phyloP scores from a whole-genome alignment of 2,797 vertebrate genomes.

The Eulemur mongoz region DNA sequence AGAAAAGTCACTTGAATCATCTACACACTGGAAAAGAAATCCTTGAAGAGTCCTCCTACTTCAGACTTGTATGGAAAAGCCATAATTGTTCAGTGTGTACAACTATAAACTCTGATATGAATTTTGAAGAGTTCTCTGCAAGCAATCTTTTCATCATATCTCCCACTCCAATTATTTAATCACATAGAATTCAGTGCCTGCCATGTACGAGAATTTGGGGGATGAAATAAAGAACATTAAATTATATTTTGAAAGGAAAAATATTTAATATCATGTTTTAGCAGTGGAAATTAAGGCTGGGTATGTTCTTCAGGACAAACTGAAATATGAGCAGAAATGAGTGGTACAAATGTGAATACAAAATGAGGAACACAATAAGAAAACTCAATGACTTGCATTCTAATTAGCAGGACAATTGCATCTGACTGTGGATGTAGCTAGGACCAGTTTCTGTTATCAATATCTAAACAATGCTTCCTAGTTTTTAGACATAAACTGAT shows the following conservation, averaged over 20 bases:
- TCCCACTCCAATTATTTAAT: slow-evolving; percentile 40
- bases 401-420: background rate
- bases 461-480: background rate
- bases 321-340: background rate
- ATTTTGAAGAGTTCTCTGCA: slow-evolving; percentile 2
- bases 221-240: background rate
- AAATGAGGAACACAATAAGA: background rate
- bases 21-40: background rate
- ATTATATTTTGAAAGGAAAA: slow-evolving; percentile 19
- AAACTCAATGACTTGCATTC: background rate
- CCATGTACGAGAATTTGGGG: background rate
- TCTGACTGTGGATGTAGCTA: background rate
- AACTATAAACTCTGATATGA: background rate
- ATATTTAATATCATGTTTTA: slow-evolving; percentile 29
- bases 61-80: background rate
- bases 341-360: background rate
- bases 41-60: background rate
- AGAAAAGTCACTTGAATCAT: background rate
- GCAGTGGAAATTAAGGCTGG: background rate
- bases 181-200: background rate
- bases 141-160: slow-evolving; percentile 14
- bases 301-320: background rate
- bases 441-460: background rate
- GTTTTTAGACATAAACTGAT: background rate
- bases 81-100: background rate